Evolutionary conservation across 2,797 vertebrate genomes (phyloP).

Genomic region (Emydoidea blandingii): DNA sequence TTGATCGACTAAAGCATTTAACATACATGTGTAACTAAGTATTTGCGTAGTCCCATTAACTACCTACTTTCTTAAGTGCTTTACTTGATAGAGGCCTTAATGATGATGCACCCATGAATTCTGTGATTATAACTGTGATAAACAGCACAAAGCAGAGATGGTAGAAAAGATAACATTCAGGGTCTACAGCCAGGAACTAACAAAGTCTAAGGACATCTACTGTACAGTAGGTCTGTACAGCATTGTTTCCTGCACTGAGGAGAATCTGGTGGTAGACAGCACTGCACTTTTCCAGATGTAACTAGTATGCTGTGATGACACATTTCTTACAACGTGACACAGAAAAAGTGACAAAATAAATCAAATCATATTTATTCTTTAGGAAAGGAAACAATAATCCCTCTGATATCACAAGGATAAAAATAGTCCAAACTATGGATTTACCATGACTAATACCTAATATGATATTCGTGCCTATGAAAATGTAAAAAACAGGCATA

Average conservation of each 20-base stretch:
- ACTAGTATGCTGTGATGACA: background rate
- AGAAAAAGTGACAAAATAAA: conserved; percentile 16
- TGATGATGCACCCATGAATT: background rate
- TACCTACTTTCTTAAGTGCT: background rate
- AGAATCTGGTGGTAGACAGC: background rate
- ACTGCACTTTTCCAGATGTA: background rate
- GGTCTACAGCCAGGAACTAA: background rate
- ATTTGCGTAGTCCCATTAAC: background rate
- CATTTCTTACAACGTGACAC: background rate
- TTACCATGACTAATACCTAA: background rate
- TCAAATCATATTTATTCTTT: conserved; percentile 13
- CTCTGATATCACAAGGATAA: background rate
- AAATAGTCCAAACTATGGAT: background rate
- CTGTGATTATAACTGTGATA: background rate
- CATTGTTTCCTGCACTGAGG: background rate
- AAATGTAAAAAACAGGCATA: background rate
- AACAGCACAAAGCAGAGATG: background rate
- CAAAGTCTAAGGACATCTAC: background rate
- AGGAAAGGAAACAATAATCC: conserved; percentile 18
- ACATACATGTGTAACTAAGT: background rate
- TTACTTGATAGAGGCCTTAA: background rate
- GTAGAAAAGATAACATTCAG: background rate
- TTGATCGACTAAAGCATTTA: background rate
- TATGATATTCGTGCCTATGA: background rate
- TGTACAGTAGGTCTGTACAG: background rate